These are phyloP conservation scores for Cheilosia urbana DNA, from an alignment of 2,888 invertebrate genomes.

Conservation along the genomic window DNA sequence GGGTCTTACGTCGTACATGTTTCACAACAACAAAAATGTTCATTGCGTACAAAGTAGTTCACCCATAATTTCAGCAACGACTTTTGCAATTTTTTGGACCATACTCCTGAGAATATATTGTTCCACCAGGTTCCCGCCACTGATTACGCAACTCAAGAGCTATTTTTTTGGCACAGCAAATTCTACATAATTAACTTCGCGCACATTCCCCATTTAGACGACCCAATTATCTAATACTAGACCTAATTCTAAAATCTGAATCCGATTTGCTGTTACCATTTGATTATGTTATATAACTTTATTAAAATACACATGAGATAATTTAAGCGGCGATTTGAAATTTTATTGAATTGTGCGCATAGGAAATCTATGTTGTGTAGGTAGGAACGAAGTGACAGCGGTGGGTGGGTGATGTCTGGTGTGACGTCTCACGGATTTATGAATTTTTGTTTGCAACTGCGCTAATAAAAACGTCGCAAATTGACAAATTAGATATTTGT, in stretches of 20 bases:
- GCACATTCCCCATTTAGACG: constrained; percentile 1
- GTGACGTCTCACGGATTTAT: background rate
- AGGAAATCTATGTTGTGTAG: no score
- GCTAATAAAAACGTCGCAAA: constrained; percentile 20
- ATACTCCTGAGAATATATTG: background rate
- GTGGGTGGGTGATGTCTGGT: constrained; percentile 19
- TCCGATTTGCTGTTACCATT: constrained; percentile 7
- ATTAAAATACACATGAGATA: constrained; percentile 16
- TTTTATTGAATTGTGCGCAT: constrained; percentile 3
- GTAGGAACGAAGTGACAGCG: background rate
- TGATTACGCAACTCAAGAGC: constrained; percentile 54
- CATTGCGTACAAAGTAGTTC: background rate
- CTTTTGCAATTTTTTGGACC: background rate
- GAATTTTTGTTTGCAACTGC: constrained; percentile 11
- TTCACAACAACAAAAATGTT: background rate
- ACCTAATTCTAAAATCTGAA: constrained; percentile 4
- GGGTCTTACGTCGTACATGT: background rate
- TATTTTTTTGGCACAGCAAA: background rate
- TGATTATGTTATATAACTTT: constrained; percentile 34
- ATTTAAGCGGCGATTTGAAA: constrained; percentile 15
- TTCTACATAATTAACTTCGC: background rate
- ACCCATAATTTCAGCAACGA: background rate
- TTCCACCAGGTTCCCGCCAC: no score
- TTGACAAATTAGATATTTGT: constrained; percentile 5
- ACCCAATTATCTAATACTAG: constrained; percentile 51